Conservation (phyloP, 2,888 invertebrate genomes). For the Beris morrisii region DNA sequence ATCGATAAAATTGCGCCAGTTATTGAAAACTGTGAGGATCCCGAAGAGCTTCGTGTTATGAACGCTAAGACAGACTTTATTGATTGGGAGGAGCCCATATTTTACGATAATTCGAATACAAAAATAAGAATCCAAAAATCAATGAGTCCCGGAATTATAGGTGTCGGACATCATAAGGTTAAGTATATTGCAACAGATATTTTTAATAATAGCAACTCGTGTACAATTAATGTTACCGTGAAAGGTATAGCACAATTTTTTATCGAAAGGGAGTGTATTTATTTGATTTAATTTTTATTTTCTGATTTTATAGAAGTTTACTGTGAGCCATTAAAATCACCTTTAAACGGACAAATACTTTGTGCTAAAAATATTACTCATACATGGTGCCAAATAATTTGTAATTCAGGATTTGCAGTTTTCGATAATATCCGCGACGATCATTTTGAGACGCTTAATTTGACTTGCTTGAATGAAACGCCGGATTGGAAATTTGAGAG, state of each 20-base stretch:
- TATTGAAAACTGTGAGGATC: constrained; percentile 63
- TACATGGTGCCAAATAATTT: constrained; percentile 61
- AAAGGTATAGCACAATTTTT: constrained; percentile 55
- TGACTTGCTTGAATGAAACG: constrained; percentile 51
- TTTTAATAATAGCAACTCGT: constrained; percentile 62
- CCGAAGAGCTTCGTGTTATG: constrained; percentile 61
- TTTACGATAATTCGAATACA: constrained; percentile 54
- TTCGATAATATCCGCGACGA: constrained; percentile 44
- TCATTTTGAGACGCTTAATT: constrained; percentile 48
- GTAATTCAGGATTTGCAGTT: constrained; percentile 65
- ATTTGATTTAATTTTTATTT: constrained; percentile 20
- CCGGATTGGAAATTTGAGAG: constrained; percentile 53
- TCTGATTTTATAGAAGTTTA: constrained; percentile 40
- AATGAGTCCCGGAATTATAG: constrained; percentile 58
- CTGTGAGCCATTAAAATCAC: constrained; percentile 57
- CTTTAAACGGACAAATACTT: constrained; percentile 57
- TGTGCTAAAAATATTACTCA: constrained; percentile 56
- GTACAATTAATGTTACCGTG: constrained; percentile 63
- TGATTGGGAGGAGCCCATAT: constrained; percentile 57
- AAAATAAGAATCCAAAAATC: constrained; percentile 47
- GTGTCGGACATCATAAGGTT: constrained; percentile 61
- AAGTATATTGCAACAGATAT: constrained; percentile 63
- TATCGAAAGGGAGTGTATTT: no score
- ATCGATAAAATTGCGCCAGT: constrained; percentile 61
- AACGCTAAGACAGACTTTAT: constrained; percentile 46